Base-by-base conservation (phyloP, 2,797 vertebrate genomes). In the Gobionotothen gibberifrons region DNA sequence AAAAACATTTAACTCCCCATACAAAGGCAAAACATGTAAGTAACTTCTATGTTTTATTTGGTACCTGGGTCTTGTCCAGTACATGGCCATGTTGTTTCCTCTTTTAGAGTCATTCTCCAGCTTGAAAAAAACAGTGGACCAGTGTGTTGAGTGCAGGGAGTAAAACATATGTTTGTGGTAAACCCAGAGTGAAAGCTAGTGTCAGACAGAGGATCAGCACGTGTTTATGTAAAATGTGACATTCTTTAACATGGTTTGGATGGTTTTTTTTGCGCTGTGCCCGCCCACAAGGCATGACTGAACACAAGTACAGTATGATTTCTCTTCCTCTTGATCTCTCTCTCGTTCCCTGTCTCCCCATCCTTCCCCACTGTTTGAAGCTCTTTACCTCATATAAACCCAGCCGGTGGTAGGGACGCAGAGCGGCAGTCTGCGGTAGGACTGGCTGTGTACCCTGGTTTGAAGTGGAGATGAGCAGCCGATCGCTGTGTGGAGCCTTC, bases 391-490 rank as follows among this genome's bases (percentile, higher is more conserved):
- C 69, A 65, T 79, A 85, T 84, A 87, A 87, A 84, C 83, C 69
- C 75, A 63, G 83, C 39, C 21, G 67, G 85, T 49, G 81, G 79
- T 54, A 11, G 69, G 59, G 66, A 86, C 70, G 61, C 60, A 62
- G 62, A 82, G 69, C 43, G 3, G 67, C 77, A 67, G 70, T 72
- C 48, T 82, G 63, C 22, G 42, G 69, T 39, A 19, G 53, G 53
- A 69, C 56, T 59, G 49, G 55, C 72, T 85, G 72, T 65, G 74
- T 59, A 51, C n/a, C 42, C 63, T 51, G 64, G 69, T 87, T 89
- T 88, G 84, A 87, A 89, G 79, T 87, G 69, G 82, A 81, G 86
- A 89, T 84, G 73, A 87, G 83, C 74, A 53, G 81, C 58, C 62
- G 73, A 80, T 82, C 65, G 1, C 64, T 70, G 76, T 83, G 44